A percentile compares a stretch with the other conserved stretches of the same genome.
Evolutionary conservation across 2,113 vertebrate species (phyloP).

Genomic region (Archilochus colubris): DNA sequence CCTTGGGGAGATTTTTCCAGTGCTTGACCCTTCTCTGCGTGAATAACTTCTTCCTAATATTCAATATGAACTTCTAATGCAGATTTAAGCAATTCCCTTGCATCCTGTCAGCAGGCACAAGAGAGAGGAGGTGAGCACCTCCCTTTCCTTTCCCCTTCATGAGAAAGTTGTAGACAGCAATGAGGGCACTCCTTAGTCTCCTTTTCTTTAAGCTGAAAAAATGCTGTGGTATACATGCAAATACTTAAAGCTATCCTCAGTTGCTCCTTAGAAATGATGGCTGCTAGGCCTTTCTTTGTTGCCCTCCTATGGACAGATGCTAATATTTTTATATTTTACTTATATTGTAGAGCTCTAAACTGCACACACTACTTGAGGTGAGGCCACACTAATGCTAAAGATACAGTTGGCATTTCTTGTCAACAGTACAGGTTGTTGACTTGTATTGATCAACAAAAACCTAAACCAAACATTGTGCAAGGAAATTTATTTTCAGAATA

Average conservation of each 20-base stretch:
- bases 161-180: background rate
- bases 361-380: background rate
- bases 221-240: background rate
- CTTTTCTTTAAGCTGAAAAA: background rate
- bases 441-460: background rate
- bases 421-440: background rate
- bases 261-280: background rate
- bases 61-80: background rate
- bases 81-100: background rate
- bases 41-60: background rate
- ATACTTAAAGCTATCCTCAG: background rate
- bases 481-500: background rate
- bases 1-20: background rate
- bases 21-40: background rate
- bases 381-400: background rate
- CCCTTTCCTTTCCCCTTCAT: rapidly evolving
- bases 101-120: background rate
- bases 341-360: background rate
- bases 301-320: background rate
- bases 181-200: background rate
- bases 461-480: background rate
- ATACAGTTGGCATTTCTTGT: background rate
- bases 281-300: background rate
- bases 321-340: background rate
- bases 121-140: background rate